Evolutionary conservation across 1,140 invertebrate genomes (phyloP), one percentile per base, ranked within the genome.

Genomic region (Drosophila pseudoananassae): DNA sequence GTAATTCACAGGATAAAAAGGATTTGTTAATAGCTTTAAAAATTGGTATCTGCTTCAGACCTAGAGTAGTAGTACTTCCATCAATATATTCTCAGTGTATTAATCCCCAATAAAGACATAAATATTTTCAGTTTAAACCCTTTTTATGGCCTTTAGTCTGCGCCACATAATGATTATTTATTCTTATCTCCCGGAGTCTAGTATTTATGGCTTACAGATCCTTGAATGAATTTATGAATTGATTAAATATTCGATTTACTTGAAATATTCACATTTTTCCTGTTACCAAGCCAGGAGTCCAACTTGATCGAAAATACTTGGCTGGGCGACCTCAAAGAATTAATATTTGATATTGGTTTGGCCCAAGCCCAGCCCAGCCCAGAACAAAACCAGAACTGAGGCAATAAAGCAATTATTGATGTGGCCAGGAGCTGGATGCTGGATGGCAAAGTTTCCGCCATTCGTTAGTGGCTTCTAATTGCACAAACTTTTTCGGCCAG

Each of bases 361-460:
- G 33, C 12, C 33, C 4, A 10, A 36, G 3, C 31, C 31, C 4
- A 36, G 3, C 31, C 31, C 4, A 36, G 4, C 33, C 10, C 12
- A 36, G 10, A 36, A 43, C 14, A 43, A 43, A 43, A 14, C 40
- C 49, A 7, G n/a, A 51, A 27, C 27, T 29, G 15, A 31, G 56
- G 57, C 70, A 73, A 63, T 69, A 57, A 76, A 80, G 77, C 80
- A 79, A 84, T 80, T 68, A 83, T 82, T 60, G 58, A 49, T 61
- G 66, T 45, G 78, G 53, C 56, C 25, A 50, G 29, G 23, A 27
- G 14, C 7, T 4, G 40, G 53, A 23, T 43, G 53, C 38, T 51
- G 60, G 45, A 31, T 63, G 61, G 15, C 51, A 45, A 57, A 45
- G 52, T 57, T 63, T 63, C 40, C 17, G 53, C 40, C 40, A 31